Percentiles rank a stretch among this genome's conserved stretches.
Evolutionary conservation across 2,113 vertebrate genomes (phyloP).

Genomic region (Willisornis vidua): DNA sequence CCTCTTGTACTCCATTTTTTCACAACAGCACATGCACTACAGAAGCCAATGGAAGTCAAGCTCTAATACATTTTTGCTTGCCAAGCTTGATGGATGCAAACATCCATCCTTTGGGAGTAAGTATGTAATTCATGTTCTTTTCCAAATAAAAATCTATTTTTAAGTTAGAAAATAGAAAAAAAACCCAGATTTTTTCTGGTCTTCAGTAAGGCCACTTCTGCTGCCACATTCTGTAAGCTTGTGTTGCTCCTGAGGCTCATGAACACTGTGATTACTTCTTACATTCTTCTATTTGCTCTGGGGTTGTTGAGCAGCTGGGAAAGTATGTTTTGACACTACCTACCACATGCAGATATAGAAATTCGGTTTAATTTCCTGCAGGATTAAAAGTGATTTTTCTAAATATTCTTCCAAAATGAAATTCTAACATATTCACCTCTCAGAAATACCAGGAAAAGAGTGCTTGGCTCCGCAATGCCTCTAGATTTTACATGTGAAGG

Average conservation of each 20-base stretch:
- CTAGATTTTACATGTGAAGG: neutral
- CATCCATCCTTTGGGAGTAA: neutral
- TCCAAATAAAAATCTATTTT: neutral
- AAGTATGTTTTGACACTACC: neutral
- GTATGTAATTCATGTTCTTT: neutral
- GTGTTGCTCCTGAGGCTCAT: neutral
- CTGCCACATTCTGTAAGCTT: neutral
- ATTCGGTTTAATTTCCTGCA: neutral
- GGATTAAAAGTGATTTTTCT: neutral
- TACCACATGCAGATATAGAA: neutral
- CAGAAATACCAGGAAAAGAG: neutral
- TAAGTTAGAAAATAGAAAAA: neutral
- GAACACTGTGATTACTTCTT: neutral
- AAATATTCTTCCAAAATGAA: neutral
- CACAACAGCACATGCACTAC: neutral
- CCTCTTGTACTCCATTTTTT: neutral
- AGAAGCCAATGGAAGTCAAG: neutral
- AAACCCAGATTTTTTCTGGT: neutral
- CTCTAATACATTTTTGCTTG: neutral
- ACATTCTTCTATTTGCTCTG: neutral
- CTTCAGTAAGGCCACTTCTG: neutral
- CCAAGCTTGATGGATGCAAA: neutral
- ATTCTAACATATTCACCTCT: neutral
- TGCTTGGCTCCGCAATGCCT: neutral
- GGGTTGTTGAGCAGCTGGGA: neutral